Conservation (phyloP, 64 coral and sea anemone species). For the Montipora sp. region DNA sequence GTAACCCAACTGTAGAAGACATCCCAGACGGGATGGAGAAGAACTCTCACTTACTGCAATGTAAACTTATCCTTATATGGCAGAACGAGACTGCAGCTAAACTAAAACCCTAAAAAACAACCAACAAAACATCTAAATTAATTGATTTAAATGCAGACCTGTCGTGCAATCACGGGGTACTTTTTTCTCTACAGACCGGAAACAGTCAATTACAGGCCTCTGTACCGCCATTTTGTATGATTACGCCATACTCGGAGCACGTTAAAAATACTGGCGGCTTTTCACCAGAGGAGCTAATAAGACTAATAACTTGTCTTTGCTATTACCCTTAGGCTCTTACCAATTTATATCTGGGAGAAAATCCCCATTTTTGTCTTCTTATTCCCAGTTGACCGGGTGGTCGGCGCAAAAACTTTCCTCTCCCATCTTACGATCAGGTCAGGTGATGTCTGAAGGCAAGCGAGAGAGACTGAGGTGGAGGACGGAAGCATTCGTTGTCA, state of each 20-base stretch:
- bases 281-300: background rate
- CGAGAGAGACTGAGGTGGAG: constrained; percentile 2
- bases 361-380: background rate
- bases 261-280: too few relatives aligned
- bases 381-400: background rate
- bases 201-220: too few relatives aligned
- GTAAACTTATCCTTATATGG: too few relatives aligned
- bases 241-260: too few relatives aligned
- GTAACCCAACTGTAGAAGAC: background rate
- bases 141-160: background rate
- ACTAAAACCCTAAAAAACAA: background rate
- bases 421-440: background rate
- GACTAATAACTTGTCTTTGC: background rate
- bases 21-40: background rate
- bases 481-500: background rate
- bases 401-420: background rate
- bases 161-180: background rate
- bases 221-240: background rate
- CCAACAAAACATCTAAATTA: background rate
- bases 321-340: background rate
- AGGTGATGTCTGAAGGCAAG: background rate
- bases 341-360: background rate
- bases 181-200: too few relatives aligned
- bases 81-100: constrained; percentile 1
- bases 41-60: background rate